These are phyloP conservation scores for Petrocephalus microphthalmus DNA, from an alignment of 2,113 vertebrate genomes.

Conservation along the genomic window DNA sequence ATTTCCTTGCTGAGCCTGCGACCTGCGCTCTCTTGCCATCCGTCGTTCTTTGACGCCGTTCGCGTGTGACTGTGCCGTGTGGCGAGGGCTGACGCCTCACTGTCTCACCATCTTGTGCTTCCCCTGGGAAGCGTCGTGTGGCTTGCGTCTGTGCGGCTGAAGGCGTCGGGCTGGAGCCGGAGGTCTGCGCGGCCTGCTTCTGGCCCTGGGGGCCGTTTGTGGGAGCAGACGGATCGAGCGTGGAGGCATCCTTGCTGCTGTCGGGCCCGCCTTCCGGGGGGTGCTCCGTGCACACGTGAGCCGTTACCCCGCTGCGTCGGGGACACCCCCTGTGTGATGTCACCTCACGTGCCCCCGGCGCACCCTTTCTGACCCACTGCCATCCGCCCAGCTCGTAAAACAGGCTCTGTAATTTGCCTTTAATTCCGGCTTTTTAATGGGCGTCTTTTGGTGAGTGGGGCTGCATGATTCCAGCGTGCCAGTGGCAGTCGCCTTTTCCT, in stretches of 20 bases:
- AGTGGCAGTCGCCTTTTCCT: not conserved
- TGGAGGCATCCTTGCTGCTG: not conserved
- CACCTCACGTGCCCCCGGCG: not conserved
- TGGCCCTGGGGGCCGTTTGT: not conserved
- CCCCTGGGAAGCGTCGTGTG: not conserved
- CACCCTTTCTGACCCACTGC: not conserved
- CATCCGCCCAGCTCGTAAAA: too few relatives aligned
- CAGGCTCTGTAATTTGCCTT: too few relatives aligned
- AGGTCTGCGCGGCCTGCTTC: not conserved
- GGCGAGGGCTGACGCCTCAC: not conserved
- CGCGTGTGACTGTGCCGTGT: not conserved
- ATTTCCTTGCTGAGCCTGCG: not conserved
- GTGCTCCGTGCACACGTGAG: too few relatives aligned
- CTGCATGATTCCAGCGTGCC: not conserved
- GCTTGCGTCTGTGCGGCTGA: not conserved
- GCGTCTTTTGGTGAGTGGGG: not conserved
- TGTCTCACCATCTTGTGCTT: not conserved
- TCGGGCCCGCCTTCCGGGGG: not conserved
- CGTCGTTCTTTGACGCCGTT: not conserved
- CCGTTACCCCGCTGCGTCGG: not conserved
- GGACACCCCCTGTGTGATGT: not conserved
- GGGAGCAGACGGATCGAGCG: not conserved
- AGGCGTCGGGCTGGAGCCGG: not conserved
- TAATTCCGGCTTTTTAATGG: too few relatives aligned
- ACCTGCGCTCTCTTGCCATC: not conserved